Evolutionary conservation across 1,140 invertebrate species (phyloP).

Genomic region (Trichonephila clavipes): DNA sequence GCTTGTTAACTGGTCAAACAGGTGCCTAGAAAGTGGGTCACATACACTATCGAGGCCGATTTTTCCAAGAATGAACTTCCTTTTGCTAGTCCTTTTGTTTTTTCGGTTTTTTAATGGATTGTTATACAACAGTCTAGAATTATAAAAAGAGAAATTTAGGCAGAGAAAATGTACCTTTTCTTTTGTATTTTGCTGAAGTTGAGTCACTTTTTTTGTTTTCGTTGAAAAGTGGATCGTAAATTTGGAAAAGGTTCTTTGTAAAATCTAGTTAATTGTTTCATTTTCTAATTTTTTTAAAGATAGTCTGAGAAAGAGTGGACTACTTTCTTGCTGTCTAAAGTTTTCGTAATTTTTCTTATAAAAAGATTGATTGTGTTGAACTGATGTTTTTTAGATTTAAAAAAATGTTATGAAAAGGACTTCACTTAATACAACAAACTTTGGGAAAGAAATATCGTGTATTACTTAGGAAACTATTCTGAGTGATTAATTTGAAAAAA

Average conservation of each 20-base stretch:
- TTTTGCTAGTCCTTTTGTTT: not conserved
- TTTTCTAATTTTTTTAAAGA: not conserved
- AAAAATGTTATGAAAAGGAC: too few relatives aligned
- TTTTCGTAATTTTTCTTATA: too few relatives aligned
- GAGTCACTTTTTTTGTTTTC: too few relatives aligned
- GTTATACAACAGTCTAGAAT: constrained; percentile 1
- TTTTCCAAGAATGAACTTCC: not conserved
- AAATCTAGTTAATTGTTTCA: not conserved
- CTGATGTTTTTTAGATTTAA: too few relatives aligned
- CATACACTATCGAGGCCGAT: not conserved
- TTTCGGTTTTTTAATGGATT: not conserved
- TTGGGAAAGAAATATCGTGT: too few relatives aligned
- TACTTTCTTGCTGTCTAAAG: too few relatives aligned
- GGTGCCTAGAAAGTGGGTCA: not conserved
- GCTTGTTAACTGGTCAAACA: not conserved
- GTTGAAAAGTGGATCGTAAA: not conserved
- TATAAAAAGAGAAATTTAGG: not conserved
- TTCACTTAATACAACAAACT: too few relatives aligned
- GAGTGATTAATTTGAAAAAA: too few relatives aligned
- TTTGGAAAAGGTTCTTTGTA: not conserved
- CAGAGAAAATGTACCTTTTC: not conserved
- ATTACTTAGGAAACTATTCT: too few relatives aligned
- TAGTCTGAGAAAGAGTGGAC: not conserved
- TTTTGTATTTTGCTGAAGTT: too few relatives aligned
- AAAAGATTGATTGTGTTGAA: too few relatives aligned